Evolutionary conservation across 2,113 vertebrate species (phyloP).

Genomic region (Pseudorectes ferrugineus): DNA sequence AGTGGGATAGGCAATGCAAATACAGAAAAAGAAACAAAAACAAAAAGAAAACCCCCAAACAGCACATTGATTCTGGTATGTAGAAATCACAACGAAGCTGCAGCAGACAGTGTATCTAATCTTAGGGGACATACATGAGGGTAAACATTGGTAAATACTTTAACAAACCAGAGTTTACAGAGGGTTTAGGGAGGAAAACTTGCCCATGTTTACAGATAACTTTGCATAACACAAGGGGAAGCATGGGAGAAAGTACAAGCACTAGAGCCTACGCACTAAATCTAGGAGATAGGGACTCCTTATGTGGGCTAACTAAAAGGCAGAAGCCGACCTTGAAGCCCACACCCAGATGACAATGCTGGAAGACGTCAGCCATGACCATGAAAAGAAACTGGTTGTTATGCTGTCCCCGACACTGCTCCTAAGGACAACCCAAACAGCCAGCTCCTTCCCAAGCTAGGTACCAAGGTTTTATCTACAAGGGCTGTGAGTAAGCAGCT

Average conservation of each 20-base stretch:
- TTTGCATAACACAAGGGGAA: neutral
- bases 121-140: neutral
- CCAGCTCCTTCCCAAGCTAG: neutral
- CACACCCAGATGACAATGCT: neutral
- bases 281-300: neutral
- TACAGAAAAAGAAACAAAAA: neutral
- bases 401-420: neutral
- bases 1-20: neutral
- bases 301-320: neutral
- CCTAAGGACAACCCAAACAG: neutral
- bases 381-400: neutral
- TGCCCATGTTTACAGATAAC: neutral
- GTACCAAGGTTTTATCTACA: neutral
- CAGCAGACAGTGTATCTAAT: neutral
- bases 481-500: neutral
- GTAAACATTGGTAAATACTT: neutral
- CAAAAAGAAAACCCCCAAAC: neutral
- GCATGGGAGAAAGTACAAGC: neutral
- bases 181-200: neutral
- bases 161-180: neutral
- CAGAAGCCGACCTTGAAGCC: slow-evolving; percentile 4
- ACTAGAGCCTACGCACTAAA: neutral
- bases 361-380: neutral
- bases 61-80: neutral
- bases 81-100: neutral